Conservation (phyloP, 2,888 invertebrate species). For the Schizaphis graminum region DNA sequence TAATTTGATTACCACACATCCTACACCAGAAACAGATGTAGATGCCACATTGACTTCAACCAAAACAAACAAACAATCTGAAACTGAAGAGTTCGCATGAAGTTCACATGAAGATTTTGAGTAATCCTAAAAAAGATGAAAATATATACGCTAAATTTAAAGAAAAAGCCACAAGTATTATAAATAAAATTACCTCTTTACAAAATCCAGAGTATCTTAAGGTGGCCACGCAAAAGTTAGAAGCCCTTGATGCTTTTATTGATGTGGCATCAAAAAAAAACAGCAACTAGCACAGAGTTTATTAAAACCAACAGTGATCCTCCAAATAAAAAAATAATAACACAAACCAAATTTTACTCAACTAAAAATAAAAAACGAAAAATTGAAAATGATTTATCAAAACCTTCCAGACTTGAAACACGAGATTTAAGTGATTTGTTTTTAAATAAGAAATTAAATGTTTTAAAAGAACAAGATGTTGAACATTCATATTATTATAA, state of each 20-base stretch:
- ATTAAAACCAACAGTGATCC: background rate
- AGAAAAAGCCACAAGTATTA: background rate
- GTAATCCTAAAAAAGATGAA: background rate
- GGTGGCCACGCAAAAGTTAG: background rate
- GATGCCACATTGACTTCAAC: background rate
- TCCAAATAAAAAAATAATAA: background rate
- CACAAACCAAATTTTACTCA: background rate
- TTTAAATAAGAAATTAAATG: background rate
- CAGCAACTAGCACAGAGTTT: background rate
- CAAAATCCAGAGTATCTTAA: background rate
- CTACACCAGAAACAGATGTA: background rate
- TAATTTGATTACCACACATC: background rate
- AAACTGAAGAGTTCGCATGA: background rate
- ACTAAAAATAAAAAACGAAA: background rate
- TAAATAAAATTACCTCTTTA: background rate
- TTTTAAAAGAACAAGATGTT: background rate
- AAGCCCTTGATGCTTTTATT: slow-evolving; percentile 2
- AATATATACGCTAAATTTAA: background rate
- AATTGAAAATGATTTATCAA: background rate
- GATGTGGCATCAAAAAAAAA: background rate
- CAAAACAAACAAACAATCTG: background rate
- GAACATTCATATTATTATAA: slow-evolving; percentile 1
- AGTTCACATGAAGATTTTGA: background rate
- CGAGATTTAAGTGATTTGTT: background rate
- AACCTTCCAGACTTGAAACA: background rate